Evolutionary conservation across 2,797 vertebrate genomes (phyloP), one percentile per base, ranked within the genome.

Genomic region (Prunella strophiata): DNA sequence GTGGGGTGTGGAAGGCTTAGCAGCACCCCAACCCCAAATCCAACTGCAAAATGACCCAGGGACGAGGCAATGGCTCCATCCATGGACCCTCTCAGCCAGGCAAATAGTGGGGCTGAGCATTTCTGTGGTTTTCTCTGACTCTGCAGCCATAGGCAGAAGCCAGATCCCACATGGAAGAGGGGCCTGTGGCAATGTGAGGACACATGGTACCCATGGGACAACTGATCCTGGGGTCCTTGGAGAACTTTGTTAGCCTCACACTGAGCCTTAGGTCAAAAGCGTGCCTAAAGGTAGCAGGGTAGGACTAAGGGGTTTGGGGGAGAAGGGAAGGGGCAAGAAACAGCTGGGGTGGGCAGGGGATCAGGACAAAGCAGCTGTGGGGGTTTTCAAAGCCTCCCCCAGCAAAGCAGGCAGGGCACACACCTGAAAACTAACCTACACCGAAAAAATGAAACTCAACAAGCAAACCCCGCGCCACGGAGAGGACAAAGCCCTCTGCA

Each of bases 351-450:
- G 16, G 26, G 61, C 71, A 74, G 23, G 16, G 50, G 47, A 74
- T 40, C 68, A 70, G 79, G 79, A 61, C 43, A 92, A 89, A 96
- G 61, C 61, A 85, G 75, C 52, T 38, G 38, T 16, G 71, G 57
- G 80, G 65, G 10, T 76, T 40, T 70, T 85, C 52, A 82, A 90
- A 88, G 68, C 40, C 52, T 55, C 38, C 34, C 76, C 25, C 85
- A 61, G 50, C 50, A 62, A 85, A 87, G 85, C 92, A 92, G 50
- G 82, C 38, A 71, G 57, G 58, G 36, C 54, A 68, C 73, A 91
- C 72, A 87, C 76, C 95, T 66, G 63, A 50, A 88, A 93, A 85
- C 84, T 67, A 92, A 79, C 29, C 68, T 72, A 38, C 13, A 38
- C 40, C 5, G 38, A 51, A 61, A 87, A 86, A 94, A 66, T 3